Percentiles rank a stretch among this genome's conserved stretches.
Conservation (phyloP, 2,113 vertebrate genomes). For the Suncus etruscus region DNA sequence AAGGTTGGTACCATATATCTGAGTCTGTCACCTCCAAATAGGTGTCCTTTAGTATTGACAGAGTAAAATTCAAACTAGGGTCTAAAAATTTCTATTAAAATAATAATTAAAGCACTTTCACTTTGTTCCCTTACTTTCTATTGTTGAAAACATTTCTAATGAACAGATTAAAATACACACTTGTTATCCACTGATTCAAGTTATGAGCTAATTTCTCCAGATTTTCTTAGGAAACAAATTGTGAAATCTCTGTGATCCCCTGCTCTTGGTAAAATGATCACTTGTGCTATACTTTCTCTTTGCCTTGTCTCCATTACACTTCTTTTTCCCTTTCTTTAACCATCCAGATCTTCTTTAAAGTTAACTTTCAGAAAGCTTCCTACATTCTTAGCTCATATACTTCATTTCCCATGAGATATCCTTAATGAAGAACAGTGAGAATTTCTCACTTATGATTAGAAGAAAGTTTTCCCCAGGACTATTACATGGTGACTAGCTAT, state of each 20-base stretch:
- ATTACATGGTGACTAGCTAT: background rate
- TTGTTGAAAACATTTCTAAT: background rate
- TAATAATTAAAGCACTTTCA: background rate
- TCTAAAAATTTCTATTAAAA: background rate
- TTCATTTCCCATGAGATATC: background rate
- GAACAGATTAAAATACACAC: background rate
- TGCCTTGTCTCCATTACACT: accelerated
- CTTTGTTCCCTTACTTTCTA: background rate
- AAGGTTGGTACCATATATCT: background rate
- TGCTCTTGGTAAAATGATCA: background rate
- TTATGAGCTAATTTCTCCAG: background rate
- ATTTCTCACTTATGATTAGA: background rate
- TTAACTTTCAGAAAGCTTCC: background rate
- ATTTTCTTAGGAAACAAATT: conserved; percentile 47
- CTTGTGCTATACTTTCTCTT: no score
- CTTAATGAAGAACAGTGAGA: background rate
- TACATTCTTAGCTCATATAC: background rate
- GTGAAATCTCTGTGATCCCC: background rate
- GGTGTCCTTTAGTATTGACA: background rate
- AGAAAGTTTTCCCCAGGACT: background rate
- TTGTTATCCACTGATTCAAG: background rate
- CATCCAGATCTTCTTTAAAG: background rate
- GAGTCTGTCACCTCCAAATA: background rate
- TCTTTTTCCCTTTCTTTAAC: background rate
- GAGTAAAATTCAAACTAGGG: background rate